Evolutionary conservation across 2,797 vertebrate species (phyloP), one percentile per base, ranked within the genome.

Genomic region (Rhinogobio ventralis): DNA sequence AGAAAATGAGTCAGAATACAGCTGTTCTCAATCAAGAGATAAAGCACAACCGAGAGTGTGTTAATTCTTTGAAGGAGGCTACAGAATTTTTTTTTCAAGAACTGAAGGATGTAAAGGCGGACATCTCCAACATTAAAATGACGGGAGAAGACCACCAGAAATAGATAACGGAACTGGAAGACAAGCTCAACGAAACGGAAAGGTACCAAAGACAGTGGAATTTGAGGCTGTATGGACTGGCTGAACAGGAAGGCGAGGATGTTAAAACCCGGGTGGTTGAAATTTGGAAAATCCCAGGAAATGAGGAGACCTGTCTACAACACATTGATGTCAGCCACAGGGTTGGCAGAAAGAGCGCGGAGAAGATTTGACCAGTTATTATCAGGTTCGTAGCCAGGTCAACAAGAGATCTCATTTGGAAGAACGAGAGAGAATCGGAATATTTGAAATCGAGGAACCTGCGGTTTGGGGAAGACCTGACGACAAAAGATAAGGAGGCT

Each of bases 381-480:
- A 53, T 33, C 17, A 53, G 45, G 28, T 68, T 36, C 8, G 2
- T 46, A 17, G 36, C 36, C 28, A 79, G 25, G 28, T 68, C 25
- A 79, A 25, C 76, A 66, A 66, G 66, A 68, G 19, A 68, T 68
- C 33, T 67, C 19, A 36, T 68, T 19, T 53, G 17, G 49, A 53
- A 53, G 49, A 53, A 53, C 0, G 49, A 6, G 2, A 51, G 11
- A 19, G 17, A 17, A 7, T 53, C 51, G 17, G 51, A 53, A 53
- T 53, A 53, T 53, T 17, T 64, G 14, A 49, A 15, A 8, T 49
- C 46, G 14, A 49, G 46, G 4, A 46, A 46, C 0, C 11, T 11
- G 42, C 42, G 60, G 25, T 17, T 64, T 64, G 14, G 60, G 25
- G 25, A 64, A 25, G 60, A 64, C n/a, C 15, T 66, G 28, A 19